Evolutionary conservation across 1,140 invertebrate genomes (phyloP).

Genomic region (Helicoverpa armigera): DNA sequence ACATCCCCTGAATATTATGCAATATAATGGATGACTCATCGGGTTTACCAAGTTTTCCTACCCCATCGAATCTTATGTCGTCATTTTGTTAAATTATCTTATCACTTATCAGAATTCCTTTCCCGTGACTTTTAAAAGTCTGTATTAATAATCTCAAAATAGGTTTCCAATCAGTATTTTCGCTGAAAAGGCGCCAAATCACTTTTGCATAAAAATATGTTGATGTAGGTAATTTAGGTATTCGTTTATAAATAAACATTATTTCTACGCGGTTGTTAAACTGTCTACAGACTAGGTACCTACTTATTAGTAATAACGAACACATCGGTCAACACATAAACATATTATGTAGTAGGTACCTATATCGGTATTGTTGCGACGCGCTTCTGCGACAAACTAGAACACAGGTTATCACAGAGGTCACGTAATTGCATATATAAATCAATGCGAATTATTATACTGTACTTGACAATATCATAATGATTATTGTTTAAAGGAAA

Average conservation of each 20-base stretch:
- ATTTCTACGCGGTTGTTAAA: not conserved
- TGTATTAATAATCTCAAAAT: too few species aligned
- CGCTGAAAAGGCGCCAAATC: too few species aligned
- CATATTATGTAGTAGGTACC: not conserved
- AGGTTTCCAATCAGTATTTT: too few species aligned
- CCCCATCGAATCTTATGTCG: too few species aligned
- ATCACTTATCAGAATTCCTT: too few species aligned
- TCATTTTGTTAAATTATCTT: too few species aligned
- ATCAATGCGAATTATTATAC: conserved; percentile 30
- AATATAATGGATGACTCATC: too few species aligned
- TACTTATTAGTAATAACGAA: not conserved
- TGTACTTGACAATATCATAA: not conserved
- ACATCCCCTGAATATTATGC: too few species aligned
- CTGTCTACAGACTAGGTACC: not conserved
- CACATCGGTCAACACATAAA: conserved; percentile 13
- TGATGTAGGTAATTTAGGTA: not conserved
- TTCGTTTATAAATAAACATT: not conserved
- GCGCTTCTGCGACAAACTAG: conserved; percentile 4
- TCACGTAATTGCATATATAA: conserved; percentile 42
- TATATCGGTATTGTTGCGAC: conserved; percentile 24
- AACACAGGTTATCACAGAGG: conserved; percentile 47
- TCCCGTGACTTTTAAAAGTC: too few species aligned
- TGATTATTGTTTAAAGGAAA: conserved; percentile 19
- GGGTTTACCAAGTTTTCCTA: too few species aligned
- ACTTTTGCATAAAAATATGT: too few species aligned